These are phyloP conservation scores for Drosophila cardini DNA, from an alignment of 1,140 invertebrate species.

Conservation along the genomic window DNA sequence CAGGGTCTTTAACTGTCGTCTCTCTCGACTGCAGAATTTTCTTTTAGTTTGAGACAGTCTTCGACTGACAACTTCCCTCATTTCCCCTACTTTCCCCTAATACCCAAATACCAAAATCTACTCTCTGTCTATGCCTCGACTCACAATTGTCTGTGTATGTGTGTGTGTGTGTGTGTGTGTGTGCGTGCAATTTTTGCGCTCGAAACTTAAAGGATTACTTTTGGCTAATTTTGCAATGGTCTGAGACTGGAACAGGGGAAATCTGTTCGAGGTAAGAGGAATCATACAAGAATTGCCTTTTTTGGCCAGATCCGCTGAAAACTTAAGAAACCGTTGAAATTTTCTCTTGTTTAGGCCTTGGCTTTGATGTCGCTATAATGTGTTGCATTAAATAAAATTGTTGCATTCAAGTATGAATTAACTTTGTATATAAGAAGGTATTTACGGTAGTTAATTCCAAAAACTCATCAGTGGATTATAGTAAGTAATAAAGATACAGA, in stretches of 20 bases:
- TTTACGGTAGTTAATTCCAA: too few relatives aligned
- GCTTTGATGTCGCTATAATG: neutral
- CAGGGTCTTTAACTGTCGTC: too few relatives aligned
- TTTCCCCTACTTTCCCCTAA: neutral
- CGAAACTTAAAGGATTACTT: constrained; percentile 82
- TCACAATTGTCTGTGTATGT: constrained; percentile 48
- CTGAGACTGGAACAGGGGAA: neutral
- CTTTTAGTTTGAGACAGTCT: constrained; percentile 4
- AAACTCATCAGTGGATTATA: too few relatives aligned
- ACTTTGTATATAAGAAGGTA: too few relatives aligned
- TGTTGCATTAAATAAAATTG: neutral
- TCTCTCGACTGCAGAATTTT: too few relatives aligned
- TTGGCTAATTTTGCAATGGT: constrained; percentile 75
- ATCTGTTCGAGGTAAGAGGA: neutral
- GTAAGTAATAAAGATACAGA: constrained; percentile 12
- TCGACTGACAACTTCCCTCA: constrained; percentile 4
- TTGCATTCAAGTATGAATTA: neutral
- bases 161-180: too few relatives aligned
- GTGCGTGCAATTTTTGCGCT: constrained; percentile 71
- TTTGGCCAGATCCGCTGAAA: constrained; percentile 3
- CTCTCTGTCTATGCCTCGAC: constrained; percentile 22
- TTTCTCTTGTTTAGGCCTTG: constrained; percentile 33
- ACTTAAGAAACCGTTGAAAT: neutral
- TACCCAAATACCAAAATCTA: neutral
- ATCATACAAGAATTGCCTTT: constrained; percentile 11